A percentile compares a stretch with the other conserved stretches of the same genome.
phyloP scores from a whole-genome alignment of 2,888 invertebrate genomes.

The Eupithecia subfuscata region DNA sequence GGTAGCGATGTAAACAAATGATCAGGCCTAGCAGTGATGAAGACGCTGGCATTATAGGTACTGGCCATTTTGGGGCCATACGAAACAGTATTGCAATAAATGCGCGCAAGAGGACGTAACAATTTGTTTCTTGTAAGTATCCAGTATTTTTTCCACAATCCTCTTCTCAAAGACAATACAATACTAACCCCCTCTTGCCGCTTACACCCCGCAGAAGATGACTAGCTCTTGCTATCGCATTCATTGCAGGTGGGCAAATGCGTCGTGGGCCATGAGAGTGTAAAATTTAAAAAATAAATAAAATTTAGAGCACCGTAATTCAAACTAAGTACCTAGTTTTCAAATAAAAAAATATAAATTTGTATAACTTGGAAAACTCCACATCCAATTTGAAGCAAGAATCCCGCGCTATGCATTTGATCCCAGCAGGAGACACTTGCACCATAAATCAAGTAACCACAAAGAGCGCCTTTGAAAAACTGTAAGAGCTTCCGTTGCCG shows the following conservation, averaged over 20 bases:
- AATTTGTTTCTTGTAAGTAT: not conserved
- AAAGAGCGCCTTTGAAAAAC: slow-evolving; percentile 68
- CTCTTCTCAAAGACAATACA: no score
- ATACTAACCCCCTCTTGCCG: no score
- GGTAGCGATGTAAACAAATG: not conserved
- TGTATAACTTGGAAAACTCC: not conserved
- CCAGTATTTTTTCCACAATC: no score
- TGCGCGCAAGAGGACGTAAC: not conserved
- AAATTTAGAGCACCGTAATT: not conserved
- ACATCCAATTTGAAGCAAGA: slow-evolving; percentile 15
- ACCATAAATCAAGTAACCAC: slow-evolving; percentile 70
- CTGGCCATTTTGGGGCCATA: no score
- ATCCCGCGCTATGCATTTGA: slow-evolving; percentile 36
- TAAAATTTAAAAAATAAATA: no score
- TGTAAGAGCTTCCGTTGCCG: slow-evolving; percentile 60
- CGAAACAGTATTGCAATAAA: no score
- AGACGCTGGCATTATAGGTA: not conserved
- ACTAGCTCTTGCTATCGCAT: no score
- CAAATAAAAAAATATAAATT: not conserved
- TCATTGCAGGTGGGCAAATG: not conserved
- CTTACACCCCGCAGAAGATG: no score
- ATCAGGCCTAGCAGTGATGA: not conserved
- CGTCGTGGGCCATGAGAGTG: not conserved
- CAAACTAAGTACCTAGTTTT: not conserved
- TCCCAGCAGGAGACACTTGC: slow-evolving; percentile 60